A percentile compares a stretch with the other conserved stretches of the same genome.
These are phyloP conservation scores for Gandaritis pyraliata DNA, from an alignment of 2,888 invertebrate species.

Conservation along the genomic window DNA sequence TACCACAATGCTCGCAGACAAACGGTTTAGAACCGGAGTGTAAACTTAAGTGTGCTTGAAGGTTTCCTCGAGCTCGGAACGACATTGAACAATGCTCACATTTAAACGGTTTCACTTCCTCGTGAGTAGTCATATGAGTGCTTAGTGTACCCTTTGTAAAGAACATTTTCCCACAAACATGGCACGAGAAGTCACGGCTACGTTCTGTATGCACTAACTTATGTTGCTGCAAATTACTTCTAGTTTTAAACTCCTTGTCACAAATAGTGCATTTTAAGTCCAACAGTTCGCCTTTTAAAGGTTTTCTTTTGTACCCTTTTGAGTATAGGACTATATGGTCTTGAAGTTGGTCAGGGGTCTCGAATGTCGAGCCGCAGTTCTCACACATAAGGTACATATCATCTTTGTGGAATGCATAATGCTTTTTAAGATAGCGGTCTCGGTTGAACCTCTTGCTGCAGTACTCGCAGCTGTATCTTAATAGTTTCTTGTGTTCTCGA, in stretches of 20 bases:
- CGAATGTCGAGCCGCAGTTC: constrained; percentile 67
- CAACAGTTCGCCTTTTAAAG: constrained; percentile 51
- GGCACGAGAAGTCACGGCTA: constrained; percentile 72
- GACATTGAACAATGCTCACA: constrained; percentile 75
- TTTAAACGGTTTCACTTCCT: constrained; percentile 71
- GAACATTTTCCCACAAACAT: constrained; percentile 79
- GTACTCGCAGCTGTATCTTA: constrained; percentile 71
- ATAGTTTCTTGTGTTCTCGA: constrained; percentile 62
- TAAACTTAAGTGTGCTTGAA: constrained; percentile 70
- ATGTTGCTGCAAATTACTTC: constrained; percentile 71
- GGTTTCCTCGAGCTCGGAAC: constrained; percentile 73
- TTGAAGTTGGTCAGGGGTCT: constrained; percentile 60
- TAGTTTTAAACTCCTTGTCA: constrained; percentile 70
- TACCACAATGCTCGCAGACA: constrained; percentile 78
- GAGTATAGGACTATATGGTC: constrained; percentile 66
- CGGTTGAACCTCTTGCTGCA: constrained; percentile 65
- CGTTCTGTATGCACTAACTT: constrained; percentile 75
- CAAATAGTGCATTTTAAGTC: constrained; percentile 72
- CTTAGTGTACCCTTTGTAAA: constrained; percentile 75
- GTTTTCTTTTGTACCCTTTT: constrained; percentile 53
- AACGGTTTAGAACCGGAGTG: constrained; percentile 75
- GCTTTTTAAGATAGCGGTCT: constrained; percentile 59
- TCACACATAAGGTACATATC: constrained; percentile 53
- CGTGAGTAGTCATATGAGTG: constrained; percentile 74
- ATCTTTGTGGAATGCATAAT: constrained; percentile 43